These are phyloP conservation scores for Camponotus floridanus DNA, from an alignment of 1,140 invertebrate genomes.

Conservation along the genomic window DNA sequence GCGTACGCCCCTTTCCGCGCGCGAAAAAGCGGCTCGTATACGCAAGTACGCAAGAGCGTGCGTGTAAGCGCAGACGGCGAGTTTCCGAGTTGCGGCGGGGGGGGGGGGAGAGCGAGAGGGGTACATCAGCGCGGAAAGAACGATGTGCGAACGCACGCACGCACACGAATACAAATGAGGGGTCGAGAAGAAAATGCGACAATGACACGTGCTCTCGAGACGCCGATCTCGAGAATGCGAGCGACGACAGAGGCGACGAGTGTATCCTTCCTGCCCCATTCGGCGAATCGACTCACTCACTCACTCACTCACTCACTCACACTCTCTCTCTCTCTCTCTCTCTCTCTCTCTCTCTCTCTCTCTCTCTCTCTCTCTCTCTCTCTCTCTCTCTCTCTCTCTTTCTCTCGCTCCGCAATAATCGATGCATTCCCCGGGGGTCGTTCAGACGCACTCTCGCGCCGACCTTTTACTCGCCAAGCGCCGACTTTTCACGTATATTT, in stretches of 20 bases:
- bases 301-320: too few relatives aligned
- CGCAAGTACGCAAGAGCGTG: conserved; percentile 5
- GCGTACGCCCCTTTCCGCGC: conserved; percentile 66
- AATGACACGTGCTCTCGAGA: conserved; percentile 70
- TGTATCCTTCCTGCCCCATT: background rate
- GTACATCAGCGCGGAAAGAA: conserved; percentile 22
- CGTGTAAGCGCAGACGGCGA: conserved; percentile 3
- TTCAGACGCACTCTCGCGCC: conserved; percentile 49
- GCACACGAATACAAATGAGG: conserved; percentile 23
- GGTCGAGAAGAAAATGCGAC: conserved; percentile 52
- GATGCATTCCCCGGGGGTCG: conserved; percentile 58
- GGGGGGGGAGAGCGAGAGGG: background rate
- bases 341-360: conserved; percentile 26
- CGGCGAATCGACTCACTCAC: background rate
- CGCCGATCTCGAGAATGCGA: background rate
- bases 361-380: too few relatives aligned
- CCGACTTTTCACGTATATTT: conserved; percentile 6
- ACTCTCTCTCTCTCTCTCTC: conserved; percentile 28
- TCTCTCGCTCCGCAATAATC: conserved; percentile 32
- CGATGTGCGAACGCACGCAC: conserved; percentile 11
- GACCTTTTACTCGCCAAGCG: background rate
- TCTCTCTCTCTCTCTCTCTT: conserved; percentile 28
- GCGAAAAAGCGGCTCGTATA: conserved; percentile 53
- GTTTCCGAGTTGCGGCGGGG: background rate
- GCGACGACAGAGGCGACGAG: conserved; percentile 7